These are phyloP conservation scores for Himalopsyche phryganea DNA, from an alignment of 1,140 invertebrate species.

Conservation along the genomic window DNA sequence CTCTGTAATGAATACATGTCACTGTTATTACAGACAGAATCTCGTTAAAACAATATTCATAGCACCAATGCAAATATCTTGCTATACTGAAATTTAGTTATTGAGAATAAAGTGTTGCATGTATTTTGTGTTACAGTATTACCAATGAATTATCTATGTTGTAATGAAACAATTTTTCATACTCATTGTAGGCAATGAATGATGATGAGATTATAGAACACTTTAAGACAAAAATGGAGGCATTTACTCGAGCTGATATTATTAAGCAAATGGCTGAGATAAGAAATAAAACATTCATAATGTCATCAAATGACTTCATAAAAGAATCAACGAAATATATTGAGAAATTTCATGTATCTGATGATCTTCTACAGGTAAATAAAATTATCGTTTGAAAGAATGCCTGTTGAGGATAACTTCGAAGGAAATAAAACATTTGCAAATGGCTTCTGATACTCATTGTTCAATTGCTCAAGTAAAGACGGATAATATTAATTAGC, in stretches of 20 bases:
- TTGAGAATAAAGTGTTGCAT: no score
- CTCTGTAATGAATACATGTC: not conserved
- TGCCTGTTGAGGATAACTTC: not conserved
- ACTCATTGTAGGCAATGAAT: slow-evolving; percentile 14
- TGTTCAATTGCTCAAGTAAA: not conserved
- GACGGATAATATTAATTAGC: not conserved
- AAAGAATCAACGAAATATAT: slow-evolving; percentile 20
- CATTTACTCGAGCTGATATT: slow-evolving; percentile 15
- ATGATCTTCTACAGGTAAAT: slow-evolving; percentile 22
- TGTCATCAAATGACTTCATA: slow-evolving; percentile 21
- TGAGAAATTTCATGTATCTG: slow-evolving; percentile 21
- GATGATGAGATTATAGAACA: not conserved
- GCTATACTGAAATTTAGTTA: no score
- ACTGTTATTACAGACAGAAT: not conserved
- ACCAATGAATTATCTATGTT: no score
- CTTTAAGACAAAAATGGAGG: slow-evolving; percentile 14
- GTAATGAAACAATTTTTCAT: no score
- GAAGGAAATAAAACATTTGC: not conserved
- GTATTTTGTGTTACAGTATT: no score
- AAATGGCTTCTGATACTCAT: not conserved
- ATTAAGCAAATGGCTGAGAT: slow-evolving; percentile 17
- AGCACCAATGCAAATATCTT: not conserved
- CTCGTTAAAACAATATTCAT: not conserved
- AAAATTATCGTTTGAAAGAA: not conserved
- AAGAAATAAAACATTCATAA: slow-evolving; percentile 7